These are phyloP conservation scores for Synergus gifuensis DNA, from an alignment of 2,888 invertebrate species.

Conservation along the genomic window DNA sequence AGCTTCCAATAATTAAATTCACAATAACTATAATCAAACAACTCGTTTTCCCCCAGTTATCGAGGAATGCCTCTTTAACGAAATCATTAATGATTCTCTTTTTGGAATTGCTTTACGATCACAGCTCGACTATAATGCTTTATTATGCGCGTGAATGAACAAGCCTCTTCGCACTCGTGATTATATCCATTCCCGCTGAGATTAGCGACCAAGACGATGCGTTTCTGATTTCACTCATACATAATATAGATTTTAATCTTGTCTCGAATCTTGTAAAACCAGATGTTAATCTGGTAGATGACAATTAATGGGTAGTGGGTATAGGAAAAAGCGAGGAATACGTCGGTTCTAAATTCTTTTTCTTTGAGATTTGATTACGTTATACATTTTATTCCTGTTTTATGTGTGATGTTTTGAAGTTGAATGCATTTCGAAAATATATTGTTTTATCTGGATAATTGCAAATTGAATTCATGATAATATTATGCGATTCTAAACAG, in stretches of 20 bases:
- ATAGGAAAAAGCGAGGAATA: not conserved
- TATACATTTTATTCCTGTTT: no score
- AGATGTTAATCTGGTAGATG: no score
- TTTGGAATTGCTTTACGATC: not conserved
- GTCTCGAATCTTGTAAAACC: no score
- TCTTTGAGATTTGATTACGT: no score
- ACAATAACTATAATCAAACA: constrained; percentile 55
- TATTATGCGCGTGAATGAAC: not conserved
- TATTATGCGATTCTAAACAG: not conserved
- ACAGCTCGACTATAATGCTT: not conserved
- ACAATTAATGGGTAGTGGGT: not conserved
- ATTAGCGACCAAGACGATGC: not conserved
- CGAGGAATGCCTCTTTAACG: not conserved
- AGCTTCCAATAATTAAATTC: constrained; percentile 63
- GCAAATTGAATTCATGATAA: not conserved
- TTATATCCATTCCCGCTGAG: not conserved
- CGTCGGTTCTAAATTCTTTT: not conserved
- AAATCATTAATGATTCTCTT: not conserved
- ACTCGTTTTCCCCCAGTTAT: not conserved
- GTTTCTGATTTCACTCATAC: not conserved
- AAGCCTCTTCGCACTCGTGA: not conserved
- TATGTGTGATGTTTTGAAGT: not conserved
- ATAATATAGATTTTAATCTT: not conserved
- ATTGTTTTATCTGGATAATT: not conserved
- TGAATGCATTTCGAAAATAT: not conserved